Evolutionary conservation across 2,888 invertebrate species (phyloP), one percentile per base, ranked within the genome.

Genomic region (Shargacucullia verbasci): DNA sequence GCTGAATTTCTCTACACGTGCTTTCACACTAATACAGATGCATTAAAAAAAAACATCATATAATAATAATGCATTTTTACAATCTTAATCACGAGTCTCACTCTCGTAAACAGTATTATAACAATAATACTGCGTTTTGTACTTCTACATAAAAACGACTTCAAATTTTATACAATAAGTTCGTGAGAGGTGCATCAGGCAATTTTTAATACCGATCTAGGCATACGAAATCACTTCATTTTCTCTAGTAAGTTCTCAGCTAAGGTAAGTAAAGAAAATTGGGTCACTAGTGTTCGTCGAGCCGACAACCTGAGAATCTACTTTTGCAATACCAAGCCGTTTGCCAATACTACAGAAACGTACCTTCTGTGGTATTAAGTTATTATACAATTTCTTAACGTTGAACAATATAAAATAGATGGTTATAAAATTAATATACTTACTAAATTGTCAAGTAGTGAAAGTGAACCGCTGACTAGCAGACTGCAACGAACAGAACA

Each of bases 361-460:
- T 33, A 10, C 35, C 37, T 35, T n/a, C 39, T 40, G 47, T 43
- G 29, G 29, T 29, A 43, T 9, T 14, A 37, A 1, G 13, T 14
- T 34, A 1, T 1, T 29, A 1, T 20, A 20, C 20, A 20, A 8
- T 33, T 15, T 33, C 8, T 44, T n/a, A 9, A 11, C 1, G 6
- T 14, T 12, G 14, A 3, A 29, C 1, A 29, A 31, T n/a, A 31
- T 4, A 43, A n/a, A 52, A 39, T 20, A 20, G 20, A 55, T 40
- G 35, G 0, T 14, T 29, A 40, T 15, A 57, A 44, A 47, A 39
- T 50, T 29, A 29, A 29, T 29, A 47, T 72, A 70, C 76, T 75
- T 48, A 74, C 74, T 64, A 66, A 66, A 60, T 53, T 61, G 68
- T 66, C 52, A 40, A 58, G 76, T 62, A 72, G 74, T 74, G 74